Evolutionary conservation across 2,888 invertebrate species (phyloP).

Genomic region (Lycocerus yunnanus): DNA sequence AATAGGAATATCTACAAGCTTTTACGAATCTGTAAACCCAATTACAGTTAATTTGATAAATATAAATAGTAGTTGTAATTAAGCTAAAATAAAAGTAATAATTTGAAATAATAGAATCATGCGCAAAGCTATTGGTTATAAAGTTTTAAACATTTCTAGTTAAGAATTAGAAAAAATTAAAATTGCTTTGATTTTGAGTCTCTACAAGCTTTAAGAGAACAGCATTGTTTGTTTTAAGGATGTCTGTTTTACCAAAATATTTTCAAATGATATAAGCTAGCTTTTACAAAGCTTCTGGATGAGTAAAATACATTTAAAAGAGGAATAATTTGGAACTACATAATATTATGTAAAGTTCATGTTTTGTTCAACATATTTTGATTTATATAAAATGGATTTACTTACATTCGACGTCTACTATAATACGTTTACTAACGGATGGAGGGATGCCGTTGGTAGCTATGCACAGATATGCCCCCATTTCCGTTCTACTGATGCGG

Average conservation of each 20-base stretch:
- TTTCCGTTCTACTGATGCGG: conserved; percentile 85
- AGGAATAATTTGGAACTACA: neutral
- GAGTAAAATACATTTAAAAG: too few relatives aligned
- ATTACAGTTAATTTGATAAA: neutral
- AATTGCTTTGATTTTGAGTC: too few relatives aligned
- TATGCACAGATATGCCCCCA: conserved; percentile 84
- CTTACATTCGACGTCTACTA: conserved; percentile 90
- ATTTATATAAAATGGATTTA: conserved; percentile 38
- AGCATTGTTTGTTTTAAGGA: too few relatives aligned
- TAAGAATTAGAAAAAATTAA: too few relatives aligned
- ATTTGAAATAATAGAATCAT: neutral
- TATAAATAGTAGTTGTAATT: neutral
- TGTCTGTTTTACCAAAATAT: too few relatives aligned
- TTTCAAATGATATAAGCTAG: too few relatives aligned
- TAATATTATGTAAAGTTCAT: too few relatives aligned
- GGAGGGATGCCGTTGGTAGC: conserved; percentile 89
- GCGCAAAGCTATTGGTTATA: too few relatives aligned
- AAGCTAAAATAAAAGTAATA: neutral
- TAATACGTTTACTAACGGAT: conserved; percentile 89
- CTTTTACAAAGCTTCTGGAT: too few relatives aligned
- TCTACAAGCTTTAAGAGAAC: too few relatives aligned
- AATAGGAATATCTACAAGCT: neutral
- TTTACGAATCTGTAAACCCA: neutral
- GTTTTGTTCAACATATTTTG: neutral
- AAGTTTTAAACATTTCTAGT: too few relatives aligned